A percentile compares a stretch with the other conserved stretches of the same genome.
Conservation (phyloP, 2,888 invertebrate species). For the Papilio elwesi region DNA sequence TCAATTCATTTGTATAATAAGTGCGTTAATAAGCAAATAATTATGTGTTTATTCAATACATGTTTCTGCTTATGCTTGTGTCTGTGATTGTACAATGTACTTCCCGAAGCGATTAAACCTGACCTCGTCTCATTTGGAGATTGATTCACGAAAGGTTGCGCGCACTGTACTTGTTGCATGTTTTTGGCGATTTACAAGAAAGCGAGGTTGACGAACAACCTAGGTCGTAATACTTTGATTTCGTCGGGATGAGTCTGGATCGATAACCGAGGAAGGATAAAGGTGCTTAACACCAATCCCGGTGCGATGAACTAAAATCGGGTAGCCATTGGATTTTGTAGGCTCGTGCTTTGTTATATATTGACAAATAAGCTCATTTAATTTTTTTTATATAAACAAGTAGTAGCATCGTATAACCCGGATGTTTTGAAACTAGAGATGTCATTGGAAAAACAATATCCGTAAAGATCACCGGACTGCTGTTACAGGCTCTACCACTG, state of each 20-base stretch:
- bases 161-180: conserved; percentile 9
- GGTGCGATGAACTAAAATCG: not conserved
- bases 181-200: conserved; percentile 8
- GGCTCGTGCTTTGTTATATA: no score
- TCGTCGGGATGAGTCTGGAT: not conserved
- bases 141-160: conserved; percentile 15
- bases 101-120: conserved; percentile 17
- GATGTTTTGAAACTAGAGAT: no score
- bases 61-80: not conserved
- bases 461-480: no score
- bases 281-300: not conserved
- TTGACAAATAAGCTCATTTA: no score
- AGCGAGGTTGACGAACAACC: conserved; percentile 26
- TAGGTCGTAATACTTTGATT: conserved; percentile 2
- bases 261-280: not conserved
- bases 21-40: not conserved
- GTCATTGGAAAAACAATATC: no score
- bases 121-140: conserved; percentile 18
- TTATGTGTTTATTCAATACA: not conserved
- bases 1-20: not conserved
- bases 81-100: conserved; percentile 9
- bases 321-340: not conserved
- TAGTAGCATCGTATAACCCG: no score
- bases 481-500: no score
- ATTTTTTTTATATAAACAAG: no score